Evolutionary conservation across 2,113 vertebrate genomes (phyloP).

Genomic region (Polypterus bichir): DNA sequence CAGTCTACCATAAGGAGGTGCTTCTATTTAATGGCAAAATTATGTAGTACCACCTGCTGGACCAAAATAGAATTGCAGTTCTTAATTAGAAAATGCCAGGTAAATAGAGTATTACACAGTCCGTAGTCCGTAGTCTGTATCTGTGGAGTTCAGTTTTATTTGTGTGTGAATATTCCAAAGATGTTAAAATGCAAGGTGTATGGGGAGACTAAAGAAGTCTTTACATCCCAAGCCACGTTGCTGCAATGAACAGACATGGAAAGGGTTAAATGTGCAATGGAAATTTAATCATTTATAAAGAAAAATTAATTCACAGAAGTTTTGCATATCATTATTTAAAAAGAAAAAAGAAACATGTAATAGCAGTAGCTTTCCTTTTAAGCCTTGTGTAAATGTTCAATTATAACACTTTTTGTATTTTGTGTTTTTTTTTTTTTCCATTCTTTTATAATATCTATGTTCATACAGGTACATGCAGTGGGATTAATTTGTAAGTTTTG

Average conservation of each 20-base stretch:
- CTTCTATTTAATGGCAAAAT: neutral
- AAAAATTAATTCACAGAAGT: conserved; percentile 35
- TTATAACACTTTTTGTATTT: no score
- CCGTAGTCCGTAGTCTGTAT: neutral
- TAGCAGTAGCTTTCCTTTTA: no score
- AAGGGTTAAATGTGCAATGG: conserved; percentile 32
- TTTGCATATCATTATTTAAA: no score
- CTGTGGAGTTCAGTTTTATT: conserved; percentile 1
- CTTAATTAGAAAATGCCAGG: neutral
- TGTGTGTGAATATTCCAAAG: conserved; percentile 21
- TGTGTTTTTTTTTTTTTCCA: no score
- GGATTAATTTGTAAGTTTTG: neutral
- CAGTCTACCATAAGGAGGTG: neutral
- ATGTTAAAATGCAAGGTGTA: conserved; percentile 15
- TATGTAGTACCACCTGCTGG: conserved; percentile 5
- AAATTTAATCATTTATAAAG: no score
- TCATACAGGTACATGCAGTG: no score
- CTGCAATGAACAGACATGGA: neutral
- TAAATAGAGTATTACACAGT: conserved; percentile 2
- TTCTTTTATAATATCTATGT: no score
- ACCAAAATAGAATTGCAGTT: conserved; percentile 10
- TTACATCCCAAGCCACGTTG: no score
- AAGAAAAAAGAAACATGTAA: no score
- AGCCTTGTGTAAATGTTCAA: no score
- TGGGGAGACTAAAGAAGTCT: no score